Evolutionary conservation across 2,797 vertebrate species (phyloP), one percentile per base, ranked within the genome.

Genomic region (Setipinna tenuifilis): DNA sequence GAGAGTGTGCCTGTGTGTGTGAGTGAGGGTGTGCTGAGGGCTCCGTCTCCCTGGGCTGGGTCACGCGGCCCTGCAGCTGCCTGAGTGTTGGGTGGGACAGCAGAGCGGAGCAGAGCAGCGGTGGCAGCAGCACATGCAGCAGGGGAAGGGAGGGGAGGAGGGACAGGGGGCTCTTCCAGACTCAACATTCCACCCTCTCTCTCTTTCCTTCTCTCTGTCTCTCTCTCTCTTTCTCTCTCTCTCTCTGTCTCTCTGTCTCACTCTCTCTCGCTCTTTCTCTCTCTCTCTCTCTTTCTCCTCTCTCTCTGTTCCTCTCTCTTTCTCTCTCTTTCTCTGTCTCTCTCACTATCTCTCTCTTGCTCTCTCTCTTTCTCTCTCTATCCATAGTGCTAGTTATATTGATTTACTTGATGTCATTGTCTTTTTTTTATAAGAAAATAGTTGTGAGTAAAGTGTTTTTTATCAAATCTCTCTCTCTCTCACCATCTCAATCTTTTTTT

Each of bases 21-120:
- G 46, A 48, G 46, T 48, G 46, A 23, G 61, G n/a, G 23, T 25
- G n/a, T 23, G n/a, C 11, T 50, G 87, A 92, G 87, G 89, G 93
- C 90, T 91, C 91, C 93, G 92, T 95, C 93, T 94, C 94, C 93
- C 94, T 95, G 94, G 95, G 93, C n/a, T 82, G 91, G 94, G 94
- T 95, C 95, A 95, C 92, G 92, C 92, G 93, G 94, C 92, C 59
- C 91, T 93, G 93, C 95, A 95, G 94, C 95, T 95, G 95, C 94
- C 93, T 94, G 92, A 91, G 91, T 46, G 85, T 91, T 93, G 93
- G 94, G 94, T 93, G 95, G 94, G 94, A 92, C 94, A 88, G 91
- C 89, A 54, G 83, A 41, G 35, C 35, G 35, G 1, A 0, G 85
- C 50, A 9, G 50, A 54, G 65, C 25, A 17, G 25, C 28, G 25